Conservation (phyloP, 2,888 invertebrate genomes). For the Macrosiphum euphorbiae region DNA sequence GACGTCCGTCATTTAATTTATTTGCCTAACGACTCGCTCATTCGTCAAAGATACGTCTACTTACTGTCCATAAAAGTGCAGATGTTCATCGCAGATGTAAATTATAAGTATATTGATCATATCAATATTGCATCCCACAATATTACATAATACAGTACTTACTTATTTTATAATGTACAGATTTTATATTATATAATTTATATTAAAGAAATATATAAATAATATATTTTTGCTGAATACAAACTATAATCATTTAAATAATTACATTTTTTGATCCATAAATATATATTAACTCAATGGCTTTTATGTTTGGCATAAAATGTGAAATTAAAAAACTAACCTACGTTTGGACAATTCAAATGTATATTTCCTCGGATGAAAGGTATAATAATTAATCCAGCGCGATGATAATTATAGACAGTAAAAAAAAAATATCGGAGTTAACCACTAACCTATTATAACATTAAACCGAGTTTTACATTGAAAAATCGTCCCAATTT, state of each 20-base stretch:
- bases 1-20: neutral
- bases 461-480: too few relatives aligned
- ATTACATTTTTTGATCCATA: neutral
- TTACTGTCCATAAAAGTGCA: neutral
- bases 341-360: too few relatives aligned
- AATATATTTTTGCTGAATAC: neutral
- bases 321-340: neutral
- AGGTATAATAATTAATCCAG: neutral
- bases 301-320: neutral
- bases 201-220: neutral
- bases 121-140: neutral
- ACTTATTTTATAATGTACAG: neutral
- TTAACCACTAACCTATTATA: too few relatives aligned
- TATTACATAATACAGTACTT: neutral
- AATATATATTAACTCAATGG: neutral
- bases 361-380: neutral
- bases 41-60: neutral
- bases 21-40: neutral
- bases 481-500: too few relatives aligned
- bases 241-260: neutral
- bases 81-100: neutral
- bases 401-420: too few relatives aligned
- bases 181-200: neutral
- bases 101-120: neutral
- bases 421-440: too few relatives aligned